These are phyloP conservation scores for Thripadectes ignobilis DNA, from an alignment of 2,797 vertebrate species.

Conservation along the genomic window DNA sequence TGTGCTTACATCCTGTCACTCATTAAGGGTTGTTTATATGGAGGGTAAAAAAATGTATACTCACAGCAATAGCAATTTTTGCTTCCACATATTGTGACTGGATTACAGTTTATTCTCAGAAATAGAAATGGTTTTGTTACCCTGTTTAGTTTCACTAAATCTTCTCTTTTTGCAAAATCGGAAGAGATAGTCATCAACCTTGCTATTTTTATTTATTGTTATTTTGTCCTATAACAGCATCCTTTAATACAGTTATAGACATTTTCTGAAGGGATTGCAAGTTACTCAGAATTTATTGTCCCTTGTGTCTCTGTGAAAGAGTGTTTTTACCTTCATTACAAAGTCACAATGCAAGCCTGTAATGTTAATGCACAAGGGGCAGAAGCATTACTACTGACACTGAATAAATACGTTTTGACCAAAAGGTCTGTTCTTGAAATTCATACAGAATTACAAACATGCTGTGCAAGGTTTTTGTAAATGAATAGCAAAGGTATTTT, in stretches of 20 bases:
- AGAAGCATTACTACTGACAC: not conserved
- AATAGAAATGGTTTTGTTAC: conserved; percentile 17
- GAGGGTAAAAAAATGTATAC: not conserved
- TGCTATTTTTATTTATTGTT: conserved; percentile 18
- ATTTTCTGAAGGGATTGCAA: not conserved
- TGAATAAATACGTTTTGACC: not conserved
- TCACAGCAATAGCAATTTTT: not conserved
- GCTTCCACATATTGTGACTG: not conserved
- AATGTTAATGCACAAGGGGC: not conserved
- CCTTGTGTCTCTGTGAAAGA: not conserved
- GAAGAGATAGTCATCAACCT: not conserved
- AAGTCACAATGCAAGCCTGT: not conserved
- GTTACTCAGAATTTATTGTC: not conserved
- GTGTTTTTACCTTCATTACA: not conserved
- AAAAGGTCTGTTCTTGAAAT: not conserved
- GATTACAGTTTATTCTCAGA: conserved; percentile 20
- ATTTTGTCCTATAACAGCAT: not conserved
- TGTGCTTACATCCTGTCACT: conserved; percentile 2
- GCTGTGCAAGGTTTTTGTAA: not conserved
- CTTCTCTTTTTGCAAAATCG: conserved; percentile 10
- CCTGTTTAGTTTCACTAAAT: conserved; percentile 4
- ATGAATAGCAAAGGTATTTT: not conserved
- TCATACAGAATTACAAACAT: not conserved
- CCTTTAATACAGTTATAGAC: not conserved
- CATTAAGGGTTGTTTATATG: not conserved